Percentiles rank a stretch among this genome's conserved stretches.
These are phyloP conservation scores for Odontomachus brunneus DNA, from an alignment of 1,140 invertebrate genomes.

Conservation along the genomic window DNA sequence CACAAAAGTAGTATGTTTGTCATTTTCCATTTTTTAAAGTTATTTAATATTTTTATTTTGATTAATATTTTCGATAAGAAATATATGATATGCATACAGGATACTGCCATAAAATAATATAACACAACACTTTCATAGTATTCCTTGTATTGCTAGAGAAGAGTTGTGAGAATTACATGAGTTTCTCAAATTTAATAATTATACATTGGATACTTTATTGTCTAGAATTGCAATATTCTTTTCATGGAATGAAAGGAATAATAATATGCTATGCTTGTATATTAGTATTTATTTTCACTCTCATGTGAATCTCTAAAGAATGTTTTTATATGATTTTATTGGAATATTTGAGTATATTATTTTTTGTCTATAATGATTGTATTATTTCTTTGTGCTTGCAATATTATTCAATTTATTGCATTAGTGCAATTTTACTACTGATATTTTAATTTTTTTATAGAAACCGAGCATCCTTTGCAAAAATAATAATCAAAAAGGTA, in stretches of 20 bases:
- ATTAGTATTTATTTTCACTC: slow-evolving; percentile 70
- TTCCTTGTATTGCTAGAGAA: slow-evolving; percentile 9
- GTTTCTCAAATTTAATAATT: slow-evolving; percentile 50
- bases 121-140: slow-evolving; percentile 38
- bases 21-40: slow-evolving; percentile 41
- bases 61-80: slow-evolving; percentile 62
- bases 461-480: slow-evolving; percentile 49
- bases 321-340: slow-evolving; percentile 60
- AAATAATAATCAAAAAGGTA: slow-evolving; percentile 72
- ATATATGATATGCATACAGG: slow-evolving; percentile 58
- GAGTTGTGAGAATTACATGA: slow-evolving; percentile 35
- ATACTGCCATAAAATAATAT: slow-evolving; percentile 69
- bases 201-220: slow-evolving; percentile 63
- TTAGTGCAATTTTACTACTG: slow-evolving; percentile 46
- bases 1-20: slow-evolving; percentile 58
- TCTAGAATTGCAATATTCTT: slow-evolving; percentile 68
- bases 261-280: slow-evolving; percentile 46
- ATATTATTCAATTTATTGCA: slow-evolving; percentile 61
- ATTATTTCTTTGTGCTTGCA: slow-evolving; percentile 54
- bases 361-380: slow-evolving; percentile 26
- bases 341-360: slow-evolving; percentile 32
- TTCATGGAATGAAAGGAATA: slow-evolving; percentile 41
- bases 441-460: slow-evolving; percentile 61
- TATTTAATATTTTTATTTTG: slow-evolving; percentile 53
- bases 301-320: slow-evolving; percentile 40